Percentiles rank a stretch among this genome's conserved stretches.
These are phyloP conservation scores for Drosophila novamexicana DNA, from an alignment of 1,140 invertebrate species.

Conservation along the genomic window DNA sequence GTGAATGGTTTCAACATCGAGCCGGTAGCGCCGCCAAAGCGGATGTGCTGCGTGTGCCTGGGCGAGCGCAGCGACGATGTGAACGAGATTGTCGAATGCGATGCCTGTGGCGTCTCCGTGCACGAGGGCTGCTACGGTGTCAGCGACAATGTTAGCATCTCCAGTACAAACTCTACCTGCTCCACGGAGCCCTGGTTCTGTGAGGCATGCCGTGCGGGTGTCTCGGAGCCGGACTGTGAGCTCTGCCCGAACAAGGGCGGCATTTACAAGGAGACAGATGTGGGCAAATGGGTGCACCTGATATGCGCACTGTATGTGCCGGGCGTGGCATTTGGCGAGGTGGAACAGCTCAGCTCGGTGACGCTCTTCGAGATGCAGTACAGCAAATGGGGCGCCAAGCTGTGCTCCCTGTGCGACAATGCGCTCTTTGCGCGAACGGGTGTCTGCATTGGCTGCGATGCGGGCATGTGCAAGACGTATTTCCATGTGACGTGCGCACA, in stretches of 20 bases:
- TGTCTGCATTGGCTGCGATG: slow-evolving; percentile 98
- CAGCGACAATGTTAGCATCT: slow-evolving; percentile 95
- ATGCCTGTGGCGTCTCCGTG: slow-evolving; percentile 97
- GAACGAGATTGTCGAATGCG: slow-evolving; percentile 98
- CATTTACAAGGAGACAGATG: slow-evolving; percentile 98
- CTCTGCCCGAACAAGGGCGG: slow-evolving; percentile 95
- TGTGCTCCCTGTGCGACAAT: slow-evolving; percentile 94
- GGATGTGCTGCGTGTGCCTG: slow-evolving; percentile 97
- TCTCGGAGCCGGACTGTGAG: slow-evolving; percentile 93
- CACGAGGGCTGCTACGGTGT: slow-evolving; percentile 99
- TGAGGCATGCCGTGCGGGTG: slow-evolving; percentile 97
- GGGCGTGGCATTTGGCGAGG: slow-evolving; percentile 98
- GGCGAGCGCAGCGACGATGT: slow-evolving; percentile 96
- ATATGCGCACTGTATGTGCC: slow-evolving; percentile 98
- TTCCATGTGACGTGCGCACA: slow-evolving; percentile 99
- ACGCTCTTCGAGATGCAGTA: slow-evolving; percentile 98
- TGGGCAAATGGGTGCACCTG: slow-evolving; percentile 98
- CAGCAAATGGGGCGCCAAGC: slow-evolving; percentile 96
- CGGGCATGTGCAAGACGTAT: slow-evolving; percentile 98
- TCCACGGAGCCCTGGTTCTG: slow-evolving; percentile 99
- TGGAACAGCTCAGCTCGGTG: slow-evolving; percentile 92
- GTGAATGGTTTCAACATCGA: slow-evolving; percentile 44
- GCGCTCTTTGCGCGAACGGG: slow-evolving; percentile 94
- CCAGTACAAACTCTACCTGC: slow-evolving; percentile 94
- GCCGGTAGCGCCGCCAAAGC: slow-evolving; percentile 55